Base-by-base conservation (phyloP, 1,140 invertebrate species). In the Drosophila sturtevanti region DNA sequence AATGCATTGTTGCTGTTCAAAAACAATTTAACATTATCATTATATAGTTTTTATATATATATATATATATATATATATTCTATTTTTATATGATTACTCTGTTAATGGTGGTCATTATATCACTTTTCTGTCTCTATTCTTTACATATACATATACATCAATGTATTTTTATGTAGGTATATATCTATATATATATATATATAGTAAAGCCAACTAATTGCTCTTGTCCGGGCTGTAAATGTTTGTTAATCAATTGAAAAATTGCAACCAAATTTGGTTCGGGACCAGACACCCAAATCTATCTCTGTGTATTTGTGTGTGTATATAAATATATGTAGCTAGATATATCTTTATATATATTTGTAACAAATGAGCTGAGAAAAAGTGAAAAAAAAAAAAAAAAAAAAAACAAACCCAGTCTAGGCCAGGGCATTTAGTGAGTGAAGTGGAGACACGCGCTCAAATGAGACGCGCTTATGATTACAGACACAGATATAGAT, bases 191-290 rank as follows among this genome's bases (percentile, higher is more conserved):
- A 58, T 72, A 35, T 34, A 27, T 64, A 38, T 18, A 0, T 44
- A 10, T 44, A 10, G 4, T 2, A 4, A n/a, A 4, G 41, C n/a
- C 34, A 38, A 56, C 41, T 86, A 69, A 86, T 81, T 80, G 73
- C 48, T 76, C 54, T 62, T 60, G 24, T 37, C 56, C 63, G 67
- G 68, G 62, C 67, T 76, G 64, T 81, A 67, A 63, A 69, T 71
- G 55, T 27, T 67, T 48, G 16, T 48, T 51, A 38, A 54, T 87
- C 78, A 85, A 81, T 81, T 87, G 84, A 72, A 81, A 79, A 82
- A 87, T 79, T 82, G 68, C 82, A 79, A 52, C 75, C 68, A 70
- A 82, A 79, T 82, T 84, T 68, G 81, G 80, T 24, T 14, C 44
- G 34, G 62, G 66, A 67, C 64, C 58, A 58, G 34, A 72, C 65